These are phyloP conservation scores for Lydus trimaculatus DNA, from an alignment of 2,888 invertebrate genomes.

Conservation along the genomic window DNA sequence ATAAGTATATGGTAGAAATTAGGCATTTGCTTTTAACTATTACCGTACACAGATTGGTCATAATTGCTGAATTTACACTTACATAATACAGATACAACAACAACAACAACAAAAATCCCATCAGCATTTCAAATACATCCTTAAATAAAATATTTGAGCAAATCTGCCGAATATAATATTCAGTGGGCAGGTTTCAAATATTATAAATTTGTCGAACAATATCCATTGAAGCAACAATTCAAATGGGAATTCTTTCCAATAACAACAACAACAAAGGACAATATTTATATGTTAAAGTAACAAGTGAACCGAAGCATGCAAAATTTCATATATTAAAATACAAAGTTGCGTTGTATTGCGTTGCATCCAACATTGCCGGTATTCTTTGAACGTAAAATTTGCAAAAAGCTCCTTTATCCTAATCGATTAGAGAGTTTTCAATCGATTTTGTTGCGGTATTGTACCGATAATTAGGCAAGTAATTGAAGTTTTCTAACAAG, in stretches of 20 bases:
- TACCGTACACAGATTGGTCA: slow-evolving; percentile 21
- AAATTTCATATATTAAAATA: slow-evolving; percentile 58
- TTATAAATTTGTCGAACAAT: slow-evolving; percentile 48
- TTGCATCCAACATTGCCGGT: slow-evolving; percentile 49
- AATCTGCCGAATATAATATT: slow-evolving; percentile 17
- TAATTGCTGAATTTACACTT: slow-evolving; percentile 26
- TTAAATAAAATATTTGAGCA: slow-evolving; percentile 11
- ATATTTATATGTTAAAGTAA: slow-evolving; percentile 55
- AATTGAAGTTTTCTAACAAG: slow-evolving; percentile 50
- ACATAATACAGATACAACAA: slow-evolving; percentile 19
- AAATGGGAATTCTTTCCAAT: slow-evolving; percentile 36
- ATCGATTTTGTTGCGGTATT: slow-evolving; percentile 51
- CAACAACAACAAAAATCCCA: slow-evolving; percentile 21
- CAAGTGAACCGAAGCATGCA: slow-evolving; percentile 56
- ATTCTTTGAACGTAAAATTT: slow-evolving; percentile 54
- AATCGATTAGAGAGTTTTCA: slow-evolving; percentile 40
- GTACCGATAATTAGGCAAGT: slow-evolving; percentile 54
- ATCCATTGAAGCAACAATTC: slow-evolving; percentile 41
- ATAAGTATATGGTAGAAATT: slow-evolving; percentile 25
- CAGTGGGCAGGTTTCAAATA: slow-evolving; percentile 40
- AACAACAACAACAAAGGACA: slow-evolving; percentile 49
- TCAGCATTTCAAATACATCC: slow-evolving; percentile 16
- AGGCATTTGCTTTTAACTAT: slow-evolving; percentile 27
- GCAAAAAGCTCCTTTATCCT: slow-evolving; percentile 49
- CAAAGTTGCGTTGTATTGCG: slow-evolving; percentile 56